Base-by-base conservation (phyloP, 2,888 invertebrate genomes). In the Polyploca ridens region DNA sequence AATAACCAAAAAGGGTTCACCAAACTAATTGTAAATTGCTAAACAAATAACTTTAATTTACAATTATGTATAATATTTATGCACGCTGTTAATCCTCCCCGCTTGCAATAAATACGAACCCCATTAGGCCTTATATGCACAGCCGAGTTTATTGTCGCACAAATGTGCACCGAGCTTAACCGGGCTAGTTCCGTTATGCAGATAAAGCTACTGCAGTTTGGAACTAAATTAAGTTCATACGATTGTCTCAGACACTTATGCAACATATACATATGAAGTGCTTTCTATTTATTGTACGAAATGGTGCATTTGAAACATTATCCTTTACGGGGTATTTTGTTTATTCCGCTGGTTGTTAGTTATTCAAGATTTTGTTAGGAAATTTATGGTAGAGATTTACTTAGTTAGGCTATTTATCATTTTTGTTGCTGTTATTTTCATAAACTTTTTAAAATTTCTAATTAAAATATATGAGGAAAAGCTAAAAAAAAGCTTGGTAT, bases 141-240 rank as follows among this genome's bases (percentile, higher is more conserved):
- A 57, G 62, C 62, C 66, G 71, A 77, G 72, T 78, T 74, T 72
- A 78, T 74, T 69, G 67, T 66, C 68, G 69, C 72, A 66, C 69
- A 68, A 75, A 81, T 77, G 79, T 75, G 69, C 70, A 71, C 73
- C 59, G 33, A 75, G 82, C 78, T 82, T 81, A 79, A 78, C 77
- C 69, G 69, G 68, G 66, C 73, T 71, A 71, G 72, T 75, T 76
- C 76, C 66, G 70, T 77, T 80, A 81, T 85, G 83, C 82, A 86
- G 81, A 84, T 84, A 83, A 75, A 72, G 65, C 63, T 67, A 64
- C 70, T 81, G 83, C 78, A 86, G 77, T 80, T 80, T 69, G 73
- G 76, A 76, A 74, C 79, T 81, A 82, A 87, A 87, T 87, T 85
- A 82, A 83, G 76, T 81, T 73, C 63, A 69, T 75, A 74, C 76